phyloP scores from a whole-genome alignment of 2,797 vertebrate genomes.

The Siniperca undulata region DNA sequence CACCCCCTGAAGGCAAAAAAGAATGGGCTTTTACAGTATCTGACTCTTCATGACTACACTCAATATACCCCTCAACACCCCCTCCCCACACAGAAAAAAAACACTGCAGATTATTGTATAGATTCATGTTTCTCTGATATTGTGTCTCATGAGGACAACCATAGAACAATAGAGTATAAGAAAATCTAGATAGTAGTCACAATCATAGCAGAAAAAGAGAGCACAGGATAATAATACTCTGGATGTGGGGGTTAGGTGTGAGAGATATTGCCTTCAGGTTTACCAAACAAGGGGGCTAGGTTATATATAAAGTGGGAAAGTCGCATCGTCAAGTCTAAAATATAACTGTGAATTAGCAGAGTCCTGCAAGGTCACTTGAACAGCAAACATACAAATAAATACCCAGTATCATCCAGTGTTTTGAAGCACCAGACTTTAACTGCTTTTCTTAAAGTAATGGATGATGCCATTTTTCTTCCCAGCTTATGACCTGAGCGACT shows the following conservation, averaged over 20 bases:
- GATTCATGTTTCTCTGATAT: conserved; percentile 79
- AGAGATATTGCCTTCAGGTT: conserved; percentile 86
- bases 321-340: conserved; percentile 54
- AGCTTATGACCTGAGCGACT: conserved; percentile 76
- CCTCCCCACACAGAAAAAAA: conserved; percentile 86
- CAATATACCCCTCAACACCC: conserved; percentile 85
- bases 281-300: conserved; percentile 60
- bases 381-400: conserved; percentile 64
- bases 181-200: conserved; percentile 73
- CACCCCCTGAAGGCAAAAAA: conserved; percentile 93
- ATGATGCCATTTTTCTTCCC: conserved; percentile 71
- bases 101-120: conserved; percentile 84
- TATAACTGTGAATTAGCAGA: conserved; percentile 68
- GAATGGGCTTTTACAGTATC: conserved; percentile 92
- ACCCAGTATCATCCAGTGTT: conserved; percentile 55
- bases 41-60: conserved; percentile 88
- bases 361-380: conserved; percentile 61
- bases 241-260: conserved; percentile 82
- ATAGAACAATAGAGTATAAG: conserved; percentile 77
- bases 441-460: conserved; percentile 73
- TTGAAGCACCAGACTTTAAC: conserved; percentile 60
- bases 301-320: conserved; percentile 61
- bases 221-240: conserved; percentile 75
- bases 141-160: conserved; percentile 76
- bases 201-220: conserved; percentile 74